These are phyloP conservation scores for Oceanodroma tethys DNA, from an alignment of 2,113 vertebrate species.

Conservation along the genomic window DNA sequence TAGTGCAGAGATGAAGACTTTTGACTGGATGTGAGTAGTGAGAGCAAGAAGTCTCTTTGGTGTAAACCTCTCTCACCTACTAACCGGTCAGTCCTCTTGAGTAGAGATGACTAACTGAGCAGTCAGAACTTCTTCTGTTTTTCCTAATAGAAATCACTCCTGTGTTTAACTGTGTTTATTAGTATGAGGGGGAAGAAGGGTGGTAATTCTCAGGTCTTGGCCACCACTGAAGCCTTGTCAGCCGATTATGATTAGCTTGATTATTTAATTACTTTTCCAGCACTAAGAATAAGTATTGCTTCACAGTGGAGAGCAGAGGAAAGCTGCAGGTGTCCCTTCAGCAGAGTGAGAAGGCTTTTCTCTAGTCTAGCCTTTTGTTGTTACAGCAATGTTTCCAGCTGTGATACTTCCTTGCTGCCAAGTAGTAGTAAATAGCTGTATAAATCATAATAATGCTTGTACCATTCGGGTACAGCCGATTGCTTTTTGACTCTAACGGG, in stretches of 20 bases:
- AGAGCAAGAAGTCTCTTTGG: neutral
- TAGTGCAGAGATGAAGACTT: neutral
- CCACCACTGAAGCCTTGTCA: neutral
- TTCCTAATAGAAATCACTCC: neutral
- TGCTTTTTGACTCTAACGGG: neutral
- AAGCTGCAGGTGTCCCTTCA: conserved; percentile 6
- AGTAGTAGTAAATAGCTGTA: conserved; percentile 21
- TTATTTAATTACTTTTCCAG: conserved; percentile 52
- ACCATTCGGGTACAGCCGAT: neutral
- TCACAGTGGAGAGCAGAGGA: neutral
- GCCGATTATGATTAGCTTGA: conserved; percentile 17
- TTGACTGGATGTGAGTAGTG: neutral
- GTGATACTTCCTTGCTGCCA: conserved; percentile 28
- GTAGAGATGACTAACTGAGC: neutral
- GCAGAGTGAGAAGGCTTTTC: neutral
- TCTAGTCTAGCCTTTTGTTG: neutral
- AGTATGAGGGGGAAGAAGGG: neutral
- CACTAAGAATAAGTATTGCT: neutral
- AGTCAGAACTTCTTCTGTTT: neutral
- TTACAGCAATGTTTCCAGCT: conserved; percentile 12
- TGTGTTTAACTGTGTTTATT: neutral
- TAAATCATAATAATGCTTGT: conserved; percentile 23
- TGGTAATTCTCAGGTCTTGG: conserved; percentile 6
- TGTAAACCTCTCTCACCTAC: neutral
- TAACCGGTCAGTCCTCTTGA: accelerated